Conservation (phyloP, 2,797 vertebrate species). For the Rhinoraja longicauda region DNA sequence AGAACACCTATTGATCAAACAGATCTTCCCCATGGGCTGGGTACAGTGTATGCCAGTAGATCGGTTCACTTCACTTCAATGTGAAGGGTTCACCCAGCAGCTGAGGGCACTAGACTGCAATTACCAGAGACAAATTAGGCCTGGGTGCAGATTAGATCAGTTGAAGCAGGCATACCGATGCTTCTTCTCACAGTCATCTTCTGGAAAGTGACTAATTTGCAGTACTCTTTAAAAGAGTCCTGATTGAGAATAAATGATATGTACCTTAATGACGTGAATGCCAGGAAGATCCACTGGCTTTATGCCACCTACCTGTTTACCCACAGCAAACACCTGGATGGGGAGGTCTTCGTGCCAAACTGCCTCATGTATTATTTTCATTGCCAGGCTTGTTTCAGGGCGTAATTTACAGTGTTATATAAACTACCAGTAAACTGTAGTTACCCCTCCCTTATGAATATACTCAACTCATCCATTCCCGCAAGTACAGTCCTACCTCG, state of each 20-base stretch:
- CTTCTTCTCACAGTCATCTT: background rate
- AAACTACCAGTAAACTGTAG: background rate
- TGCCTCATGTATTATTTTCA: background rate
- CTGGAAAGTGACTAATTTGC: background rate
- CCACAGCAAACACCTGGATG: constrained; percentile 20
- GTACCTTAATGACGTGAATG: constrained; percentile 7
- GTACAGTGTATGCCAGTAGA: background rate
- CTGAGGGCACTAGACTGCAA: background rate
- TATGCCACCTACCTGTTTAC: background rate
- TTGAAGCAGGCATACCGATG: background rate
- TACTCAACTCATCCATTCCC: background rate
- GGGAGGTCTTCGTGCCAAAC: background rate
- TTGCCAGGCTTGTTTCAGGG: background rate
- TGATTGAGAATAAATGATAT: constrained; percentile 2
- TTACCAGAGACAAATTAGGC: background rate
- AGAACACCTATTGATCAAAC: background rate
- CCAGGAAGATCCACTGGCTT: background rate
- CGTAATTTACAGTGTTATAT: background rate
- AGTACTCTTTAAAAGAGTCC: background rate
- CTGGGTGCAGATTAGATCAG: background rate
- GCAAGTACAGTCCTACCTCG: too few species aligned
- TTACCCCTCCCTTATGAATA: background rate
- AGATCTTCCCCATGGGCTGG: background rate
- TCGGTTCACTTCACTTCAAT: background rate
- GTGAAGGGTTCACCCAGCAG: background rate